phyloP scores from a whole-genome alignment of 2,113 vertebrate species.

The Myotis lucifugus region DNA sequence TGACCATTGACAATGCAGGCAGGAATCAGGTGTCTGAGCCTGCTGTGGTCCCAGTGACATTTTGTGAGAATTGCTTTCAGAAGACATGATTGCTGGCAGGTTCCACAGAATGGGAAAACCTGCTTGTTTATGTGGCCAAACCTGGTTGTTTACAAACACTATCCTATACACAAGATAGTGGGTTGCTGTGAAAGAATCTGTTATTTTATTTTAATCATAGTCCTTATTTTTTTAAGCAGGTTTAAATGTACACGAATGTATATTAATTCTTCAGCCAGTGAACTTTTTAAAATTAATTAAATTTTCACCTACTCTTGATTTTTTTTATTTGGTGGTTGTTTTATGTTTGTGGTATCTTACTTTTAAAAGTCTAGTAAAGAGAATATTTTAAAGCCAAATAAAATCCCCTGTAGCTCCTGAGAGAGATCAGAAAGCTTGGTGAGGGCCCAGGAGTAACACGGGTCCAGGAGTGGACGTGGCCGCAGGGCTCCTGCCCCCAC shows the following conservation, averaged over 20 bases:
- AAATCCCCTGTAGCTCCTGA: slow-evolving; percentile 63
- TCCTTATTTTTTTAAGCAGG: background rate
- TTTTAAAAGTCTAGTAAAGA: slow-evolving; percentile 78
- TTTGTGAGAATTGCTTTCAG: background rate
- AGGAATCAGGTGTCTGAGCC: background rate
- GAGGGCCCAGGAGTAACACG: background rate
- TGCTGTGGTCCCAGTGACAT: background rate
- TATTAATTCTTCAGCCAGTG: slow-evolving; percentile 40
- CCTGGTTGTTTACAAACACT: background rate
- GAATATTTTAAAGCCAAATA: slow-evolving; percentile 74
- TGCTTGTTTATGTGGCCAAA: background rate
- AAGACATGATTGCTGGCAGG: background rate
- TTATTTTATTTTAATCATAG: background rate
- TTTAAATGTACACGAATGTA: background rate
- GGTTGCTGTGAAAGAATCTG: background rate
- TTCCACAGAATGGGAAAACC: background rate
- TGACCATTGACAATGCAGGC: background rate
- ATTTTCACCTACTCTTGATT: slow-evolving; percentile 32
- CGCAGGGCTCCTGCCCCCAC: background rate
- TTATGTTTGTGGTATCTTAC: slow-evolving; percentile 71
- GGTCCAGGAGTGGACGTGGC: background rate
- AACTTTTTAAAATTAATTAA: slow-evolving; percentile 55
- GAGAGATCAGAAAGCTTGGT: slow-evolving; percentile 54
- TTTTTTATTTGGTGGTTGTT: slow-evolving; percentile 56
- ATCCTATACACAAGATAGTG: fast-evolving